phyloP scores from a whole-genome alignment of 2,113 vertebrate genomes.

The Geococcyx californianus region DNA sequence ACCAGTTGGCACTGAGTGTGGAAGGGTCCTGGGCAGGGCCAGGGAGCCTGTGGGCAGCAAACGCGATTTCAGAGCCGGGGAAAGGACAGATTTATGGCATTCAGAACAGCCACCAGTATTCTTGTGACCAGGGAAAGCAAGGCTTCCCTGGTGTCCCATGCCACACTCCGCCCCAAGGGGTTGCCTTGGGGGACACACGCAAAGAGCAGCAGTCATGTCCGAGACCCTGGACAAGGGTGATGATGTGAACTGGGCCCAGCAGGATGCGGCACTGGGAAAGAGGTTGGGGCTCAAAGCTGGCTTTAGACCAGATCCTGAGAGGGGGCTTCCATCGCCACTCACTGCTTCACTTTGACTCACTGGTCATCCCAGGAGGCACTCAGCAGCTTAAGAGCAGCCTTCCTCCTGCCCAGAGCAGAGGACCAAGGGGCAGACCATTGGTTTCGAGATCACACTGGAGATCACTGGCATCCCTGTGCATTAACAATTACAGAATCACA shows the following conservation, averaged over 20 bases:
- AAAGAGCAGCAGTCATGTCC: neutral
- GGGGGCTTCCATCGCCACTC: rapidly evolving
- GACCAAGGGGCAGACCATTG: neutral
- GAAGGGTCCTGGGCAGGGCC: neutral
- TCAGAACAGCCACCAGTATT: neutral
- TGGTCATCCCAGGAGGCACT: neutral
- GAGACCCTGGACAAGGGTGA: neutral
- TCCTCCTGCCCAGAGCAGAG: neutral
- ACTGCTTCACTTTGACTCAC: rapidly evolving
- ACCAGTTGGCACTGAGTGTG: neutral
- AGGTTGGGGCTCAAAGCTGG: neutral
- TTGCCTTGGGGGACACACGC: rapidly evolving
- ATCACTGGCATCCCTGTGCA: neutral
- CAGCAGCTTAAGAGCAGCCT: neutral
- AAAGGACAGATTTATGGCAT: neutral
- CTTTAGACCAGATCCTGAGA: neutral
- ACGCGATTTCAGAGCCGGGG: neutral
- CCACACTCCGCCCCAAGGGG: rapidly evolving
- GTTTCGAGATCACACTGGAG: neutral
- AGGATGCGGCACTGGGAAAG: neutral
- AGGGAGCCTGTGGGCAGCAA: neutral
- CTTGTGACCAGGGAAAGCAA: neutral
- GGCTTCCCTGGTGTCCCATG: neutral
- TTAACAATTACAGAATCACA: neutral
- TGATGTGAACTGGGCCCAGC: neutral